phyloP scores from a whole-genome alignment of 1,140 invertebrate species.

The Nasonia vitripennis region DNA sequence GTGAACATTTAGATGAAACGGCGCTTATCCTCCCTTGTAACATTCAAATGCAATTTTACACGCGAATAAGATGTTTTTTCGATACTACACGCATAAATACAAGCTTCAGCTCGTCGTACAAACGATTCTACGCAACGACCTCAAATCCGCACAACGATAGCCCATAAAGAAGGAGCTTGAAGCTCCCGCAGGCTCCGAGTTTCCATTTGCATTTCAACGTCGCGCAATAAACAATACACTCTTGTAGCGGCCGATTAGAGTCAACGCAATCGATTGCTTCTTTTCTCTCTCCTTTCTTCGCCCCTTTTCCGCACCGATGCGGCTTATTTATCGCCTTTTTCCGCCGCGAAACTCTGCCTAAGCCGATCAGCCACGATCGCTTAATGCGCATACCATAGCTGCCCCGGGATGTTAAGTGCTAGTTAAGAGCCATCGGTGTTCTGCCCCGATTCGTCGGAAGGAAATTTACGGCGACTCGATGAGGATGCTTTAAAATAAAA shows the following conservation, averaged over 20 bases:
- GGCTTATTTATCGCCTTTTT: neutral
- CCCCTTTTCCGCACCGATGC: neutral
- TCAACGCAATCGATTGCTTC: neutral
- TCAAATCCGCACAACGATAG: neutral
- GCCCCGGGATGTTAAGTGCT: no score
- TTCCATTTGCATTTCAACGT: neutral
- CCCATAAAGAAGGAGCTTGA: neutral
- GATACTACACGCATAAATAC: neutral
- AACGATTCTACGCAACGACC: neutral
- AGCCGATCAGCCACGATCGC: neutral
- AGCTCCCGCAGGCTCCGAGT: neutral
- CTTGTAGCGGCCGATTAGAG: neutral
- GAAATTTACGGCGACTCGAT: no score
- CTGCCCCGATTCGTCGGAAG: no score
- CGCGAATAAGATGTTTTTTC: neutral
- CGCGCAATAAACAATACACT: neutral
- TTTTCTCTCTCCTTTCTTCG: neutral
- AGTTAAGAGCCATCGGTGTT: no score
- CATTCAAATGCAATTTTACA: neutral
- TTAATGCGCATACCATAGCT: neutral
- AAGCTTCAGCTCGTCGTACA: neutral
- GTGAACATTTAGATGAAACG: no score
- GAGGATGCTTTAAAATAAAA: no score
- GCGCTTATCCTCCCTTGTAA: no score
- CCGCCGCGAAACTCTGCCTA: neutral